Evolutionary conservation across 2,113 vertebrate species (phyloP).

Genomic region (Mungos mungo): DNA sequence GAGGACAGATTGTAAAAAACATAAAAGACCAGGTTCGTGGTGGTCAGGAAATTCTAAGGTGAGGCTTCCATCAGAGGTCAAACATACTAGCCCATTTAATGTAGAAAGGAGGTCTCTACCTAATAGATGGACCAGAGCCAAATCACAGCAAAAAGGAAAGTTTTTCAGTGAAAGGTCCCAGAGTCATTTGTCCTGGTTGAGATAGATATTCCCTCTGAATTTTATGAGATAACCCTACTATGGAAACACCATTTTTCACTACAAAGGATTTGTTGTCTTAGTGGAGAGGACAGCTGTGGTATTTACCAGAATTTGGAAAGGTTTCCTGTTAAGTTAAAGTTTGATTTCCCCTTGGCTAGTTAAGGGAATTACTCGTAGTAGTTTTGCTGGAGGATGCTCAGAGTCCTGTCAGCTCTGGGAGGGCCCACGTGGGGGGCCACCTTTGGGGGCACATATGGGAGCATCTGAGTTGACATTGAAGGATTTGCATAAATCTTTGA

Average conservation of each 20-base stretch:
- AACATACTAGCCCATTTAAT: background rate
- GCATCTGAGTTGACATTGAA: background rate
- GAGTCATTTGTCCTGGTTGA: background rate
- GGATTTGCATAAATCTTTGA: background rate
- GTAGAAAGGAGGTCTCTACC: background rate
- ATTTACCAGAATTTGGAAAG: background rate
- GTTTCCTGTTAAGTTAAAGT: background rate
- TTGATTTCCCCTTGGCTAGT: background rate
- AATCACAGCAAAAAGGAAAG: background rate
- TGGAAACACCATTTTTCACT: background rate
- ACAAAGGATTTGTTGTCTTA: background rate
- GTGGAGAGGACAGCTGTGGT: background rate
- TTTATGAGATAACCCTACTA: background rate
- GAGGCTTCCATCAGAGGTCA: background rate
- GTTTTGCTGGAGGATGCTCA: background rate
- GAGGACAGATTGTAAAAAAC: background rate
- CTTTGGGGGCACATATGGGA: background rate
- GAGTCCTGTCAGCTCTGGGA: background rate
- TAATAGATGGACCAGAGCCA: background rate
- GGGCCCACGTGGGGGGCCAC: accelerated
- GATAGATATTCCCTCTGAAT: background rate
- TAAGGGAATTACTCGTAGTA: background rate
- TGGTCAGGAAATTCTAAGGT: background rate
- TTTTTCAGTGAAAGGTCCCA: background rate
- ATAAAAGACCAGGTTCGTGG: background rate